Conservation (phyloP, 2,888 invertebrate genomes). For the Pemphredon lugubris region DNA sequence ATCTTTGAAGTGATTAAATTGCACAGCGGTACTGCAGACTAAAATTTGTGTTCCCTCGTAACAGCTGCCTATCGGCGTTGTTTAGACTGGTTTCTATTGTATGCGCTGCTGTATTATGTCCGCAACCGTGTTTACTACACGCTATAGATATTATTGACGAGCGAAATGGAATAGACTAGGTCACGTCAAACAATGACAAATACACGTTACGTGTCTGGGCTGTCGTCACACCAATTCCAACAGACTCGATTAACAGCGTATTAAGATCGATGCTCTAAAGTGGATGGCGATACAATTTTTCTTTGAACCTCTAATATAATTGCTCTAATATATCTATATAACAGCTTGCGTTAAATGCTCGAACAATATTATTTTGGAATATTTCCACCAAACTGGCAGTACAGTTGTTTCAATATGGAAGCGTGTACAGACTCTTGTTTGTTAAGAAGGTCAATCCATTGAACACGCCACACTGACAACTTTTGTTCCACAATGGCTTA, state of each 20-base stretch:
- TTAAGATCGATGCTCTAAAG: slow-evolving; percentile 17
- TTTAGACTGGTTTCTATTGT: neutral
- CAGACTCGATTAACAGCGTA: slow-evolving; percentile 7
- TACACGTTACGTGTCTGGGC: no score
- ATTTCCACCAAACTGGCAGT: slow-evolving; percentile 25
- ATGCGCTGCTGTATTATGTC: slow-evolving; percentile 1
- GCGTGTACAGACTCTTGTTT: neutral
- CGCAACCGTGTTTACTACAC: neutral
- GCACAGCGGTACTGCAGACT: neutral
- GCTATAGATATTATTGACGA: slow-evolving; percentile 1
- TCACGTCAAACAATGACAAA: neutral
- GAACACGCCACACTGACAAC: slow-evolving; percentile 5
- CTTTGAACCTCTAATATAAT: slow-evolving; percentile 16
- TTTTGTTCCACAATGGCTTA: neutral
- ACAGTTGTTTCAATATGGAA: slow-evolving; percentile 11
- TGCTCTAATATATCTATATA: slow-evolving; percentile 11
- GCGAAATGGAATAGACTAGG: slow-evolving; percentile 13
- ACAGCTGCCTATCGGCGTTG: neutral
- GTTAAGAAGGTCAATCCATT: slow-evolving; percentile 5
- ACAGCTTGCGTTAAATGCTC: slow-evolving; percentile 18
- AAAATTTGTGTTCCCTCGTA: neutral
- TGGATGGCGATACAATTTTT: neutral
- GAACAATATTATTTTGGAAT: neutral
- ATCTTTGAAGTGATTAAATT: slow-evolving; percentile 30
- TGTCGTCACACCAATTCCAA: slow-evolving; percentile 9